Evolutionary conservation across 2,113 vertebrate species (phyloP), one percentile per base, ranked within the genome.

Genomic region (Epinephelus fuscoguttatus): DNA sequence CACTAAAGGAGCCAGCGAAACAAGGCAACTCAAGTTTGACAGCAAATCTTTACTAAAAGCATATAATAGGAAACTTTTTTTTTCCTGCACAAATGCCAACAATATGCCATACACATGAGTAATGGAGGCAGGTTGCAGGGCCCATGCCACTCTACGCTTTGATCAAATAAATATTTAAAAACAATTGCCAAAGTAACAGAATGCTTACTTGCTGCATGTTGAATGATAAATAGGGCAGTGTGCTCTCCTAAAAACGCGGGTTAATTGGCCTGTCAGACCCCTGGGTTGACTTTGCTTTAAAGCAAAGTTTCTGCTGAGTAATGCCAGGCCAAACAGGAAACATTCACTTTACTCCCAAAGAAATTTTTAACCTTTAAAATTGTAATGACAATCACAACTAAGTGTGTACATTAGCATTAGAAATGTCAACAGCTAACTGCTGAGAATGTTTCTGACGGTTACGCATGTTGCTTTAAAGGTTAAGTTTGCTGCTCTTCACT

Each of bases 11-110:
- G 70, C 82, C 69, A 56, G 67, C 59, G 61, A 84, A 88, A 87
- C 49, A 61, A 64, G 66, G 66, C 66, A 85, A 69, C 71, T 78
- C 60, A 25, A 75, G 82, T 66, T 37, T 94, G 95, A 94, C 94
- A 94, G 94, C 67, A 95, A 95, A 95, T 95, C 94, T 90, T 94
- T 95, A 92, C 94, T 95, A 94, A 94, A 95, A 94, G 94, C 91
- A 91, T 92, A 89, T 79, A 86, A 88, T 85, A 81, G 80, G 75
- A 89, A 84, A 90, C 81, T 82, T 91, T 89, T 64, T 75, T 63
- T 78, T 45, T 42, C 37, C 33, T 49, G 62, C 81, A 82, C 70
- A 87, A 89, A 94, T 87, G 90, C 89, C 91, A 92, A 82, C 89
- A 85, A 88, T 75, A 67, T 74, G 56, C 70, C 68, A 66, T 23